Evolutionary conservation across 1,140 invertebrate species (phyloP), one percentile per base, ranked within the genome.

Genomic region (Euwallacea fornicatus): DNA sequence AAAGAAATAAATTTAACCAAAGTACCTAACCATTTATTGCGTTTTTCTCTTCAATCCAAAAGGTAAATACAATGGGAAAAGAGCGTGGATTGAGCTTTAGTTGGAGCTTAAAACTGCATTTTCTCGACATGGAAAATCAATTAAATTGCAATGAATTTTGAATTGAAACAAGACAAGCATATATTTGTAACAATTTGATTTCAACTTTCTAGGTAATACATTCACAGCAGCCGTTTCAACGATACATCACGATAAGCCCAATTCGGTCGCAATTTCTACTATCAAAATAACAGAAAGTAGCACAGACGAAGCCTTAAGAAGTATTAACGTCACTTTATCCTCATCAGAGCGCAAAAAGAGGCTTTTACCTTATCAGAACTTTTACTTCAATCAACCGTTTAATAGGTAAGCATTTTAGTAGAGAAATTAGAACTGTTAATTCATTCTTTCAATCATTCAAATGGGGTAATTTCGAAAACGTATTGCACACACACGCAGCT

Each of bases 291-390:
- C 76, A 70, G 42, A 50, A 59, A 69, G 44, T 55, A 42, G 53
- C 13, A 73, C 61, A 9, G 44, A 53, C 8, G 9, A 43, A 44
- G 9, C 43, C 8, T 13, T 47, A 3, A 53, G 41, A 10, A 13
- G 58, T 8, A 42, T 68, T 41, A 76, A 76, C 55, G 56, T 72
- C 2, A 76, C 71, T 7, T 55, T 78, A 46, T 66, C 76, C 9
- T 3, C 69, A 7, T 64, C 69, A 7, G 80, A 91, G 81, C 84
- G 92, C 50, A 89, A 90, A 76, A 86, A 91, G 73, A 84, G 92
- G 60, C 78, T 93, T 50, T 90, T 93, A 76, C 92, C 91, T 0
- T 93, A 93, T 77, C 91, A 91, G 86, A 91, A 89, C 43, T 93
- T 89, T 79, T 93, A 92, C 78, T 83, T 90, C 15, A 85, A 88